A percentile compares a stretch with the other conserved stretches of the same genome.
phyloP scores from a whole-genome alignment of 2,113 vertebrate genomes.

The Callospermophilus lateralis region DNA sequence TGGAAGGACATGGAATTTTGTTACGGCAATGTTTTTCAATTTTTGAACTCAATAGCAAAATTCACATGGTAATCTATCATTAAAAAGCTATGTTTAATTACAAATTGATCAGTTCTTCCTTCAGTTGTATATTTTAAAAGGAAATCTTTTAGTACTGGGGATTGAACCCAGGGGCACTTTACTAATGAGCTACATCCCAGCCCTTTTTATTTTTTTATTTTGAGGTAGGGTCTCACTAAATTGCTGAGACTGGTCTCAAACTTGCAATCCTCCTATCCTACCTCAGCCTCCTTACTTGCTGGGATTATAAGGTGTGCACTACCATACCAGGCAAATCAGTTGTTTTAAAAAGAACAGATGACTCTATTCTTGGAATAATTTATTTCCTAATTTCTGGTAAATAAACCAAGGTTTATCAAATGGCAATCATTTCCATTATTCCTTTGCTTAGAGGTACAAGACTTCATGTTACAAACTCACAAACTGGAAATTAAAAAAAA shows the following conservation, averaged over 20 bases:
- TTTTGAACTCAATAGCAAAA: slow-evolving; percentile 23
- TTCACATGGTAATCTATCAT: not conserved
- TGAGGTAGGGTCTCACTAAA: too few species aligned
- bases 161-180: too few species aligned
- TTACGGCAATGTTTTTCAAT: not conserved
- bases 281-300: too few species aligned
- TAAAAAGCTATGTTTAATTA: not conserved
- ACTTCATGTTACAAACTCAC: not conserved
- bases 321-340: too few species aligned
- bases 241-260: too few species aligned
- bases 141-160: not conserved
- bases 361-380: not conserved
- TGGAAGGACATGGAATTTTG: not conserved
- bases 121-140: not conserved
- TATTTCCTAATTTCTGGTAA: not conserved
- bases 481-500: not conserved
- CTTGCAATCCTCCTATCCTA: too few species aligned
- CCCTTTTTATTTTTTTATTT: too few species aligned
- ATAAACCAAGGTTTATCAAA: not conserved
- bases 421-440: not conserved
- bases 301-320: too few species aligned
- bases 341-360: not conserved
- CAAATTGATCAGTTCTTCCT: not conserved
- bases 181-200: too few species aligned
- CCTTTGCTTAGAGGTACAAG: not conserved